Evolutionary conservation across 1,140 invertebrate species (phyloP).

Genomic region (Anoplolepis gracilipes): DNA sequence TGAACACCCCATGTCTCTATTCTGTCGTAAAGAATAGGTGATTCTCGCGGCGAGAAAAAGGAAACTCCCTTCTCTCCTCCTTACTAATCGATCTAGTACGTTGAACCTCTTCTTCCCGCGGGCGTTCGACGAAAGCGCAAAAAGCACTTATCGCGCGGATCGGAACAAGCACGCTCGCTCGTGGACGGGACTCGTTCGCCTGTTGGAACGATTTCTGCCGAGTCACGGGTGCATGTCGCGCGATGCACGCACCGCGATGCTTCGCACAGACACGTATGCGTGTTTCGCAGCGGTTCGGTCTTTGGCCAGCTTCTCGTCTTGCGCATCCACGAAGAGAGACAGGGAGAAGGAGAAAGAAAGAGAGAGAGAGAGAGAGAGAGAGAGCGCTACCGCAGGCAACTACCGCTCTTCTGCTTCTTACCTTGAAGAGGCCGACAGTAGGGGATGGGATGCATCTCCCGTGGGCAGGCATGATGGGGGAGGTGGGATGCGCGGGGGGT

Average conservation of each 20-base stretch:
- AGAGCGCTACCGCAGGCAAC: slow-evolving; percentile 50
- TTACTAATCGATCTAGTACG: slow-evolving; percentile 39
- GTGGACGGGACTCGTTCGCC: slow-evolving; percentile 20
- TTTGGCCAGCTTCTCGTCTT: slow-evolving; percentile 65
- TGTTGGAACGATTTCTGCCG: slow-evolving; percentile 40
- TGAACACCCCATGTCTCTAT: background rate
- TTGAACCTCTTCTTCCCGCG: slow-evolving; percentile 48
- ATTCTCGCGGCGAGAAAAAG: slow-evolving; percentile 5
- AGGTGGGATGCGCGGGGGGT: slow-evolving; percentile 42
- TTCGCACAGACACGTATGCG: slow-evolving; percentile 40
- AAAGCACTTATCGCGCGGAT: slow-evolving; percentile 51
- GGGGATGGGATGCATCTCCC: slow-evolving; percentile 68
- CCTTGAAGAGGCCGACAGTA: slow-evolving; percentile 66
- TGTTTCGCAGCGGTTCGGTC: slow-evolving; percentile 55
- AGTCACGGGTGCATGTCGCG: slow-evolving; percentile 46
- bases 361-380: background rate
- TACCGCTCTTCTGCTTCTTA: slow-evolving; percentile 71
- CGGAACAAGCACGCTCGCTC: slow-evolving; percentile 40
- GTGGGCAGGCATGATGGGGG: background rate
- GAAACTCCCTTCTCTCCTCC: background rate
- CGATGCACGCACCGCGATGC: slow-evolving; percentile 41
- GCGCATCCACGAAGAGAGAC: slow-evolving; percentile 52
- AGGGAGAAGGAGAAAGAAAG: background rate
- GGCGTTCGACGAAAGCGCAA: slow-evolving; percentile 47
- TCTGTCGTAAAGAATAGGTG: slow-evolving; percentile 16